Evolutionary conservation across 2,113 vertebrate genomes (phyloP).

Genomic region (Chauna torquata): DNA sequence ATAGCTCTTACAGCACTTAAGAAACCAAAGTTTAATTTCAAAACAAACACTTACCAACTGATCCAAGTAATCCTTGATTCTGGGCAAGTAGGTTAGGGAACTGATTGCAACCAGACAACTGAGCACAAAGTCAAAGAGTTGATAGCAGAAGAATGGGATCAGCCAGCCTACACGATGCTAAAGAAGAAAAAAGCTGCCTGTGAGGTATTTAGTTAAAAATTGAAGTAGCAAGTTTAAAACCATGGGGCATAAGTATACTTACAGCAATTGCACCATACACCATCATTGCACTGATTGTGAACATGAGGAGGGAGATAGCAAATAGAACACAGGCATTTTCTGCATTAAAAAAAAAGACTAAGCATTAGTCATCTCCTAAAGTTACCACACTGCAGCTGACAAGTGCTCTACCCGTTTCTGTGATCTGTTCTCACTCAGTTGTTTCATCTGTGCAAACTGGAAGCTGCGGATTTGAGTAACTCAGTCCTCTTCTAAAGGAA

Average conservation of each 20-base stretch:
- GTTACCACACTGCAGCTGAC: background rate
- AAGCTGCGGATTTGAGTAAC: background rate
- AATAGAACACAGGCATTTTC: slow-evolving; percentile 97
- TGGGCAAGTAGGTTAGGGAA: slow-evolving; percentile 94
- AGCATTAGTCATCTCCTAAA: background rate
- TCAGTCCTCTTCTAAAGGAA: background rate
- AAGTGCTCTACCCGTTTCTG: background rate
- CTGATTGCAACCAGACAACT: slow-evolving; percentile 97
- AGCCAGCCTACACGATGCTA: slow-evolving; percentile 97
- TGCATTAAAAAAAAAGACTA: slow-evolving; percentile 59
- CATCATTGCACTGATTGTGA: slow-evolving; percentile 99
- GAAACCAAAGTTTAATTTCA: background rate
- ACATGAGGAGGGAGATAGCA: slow-evolving; percentile 96
- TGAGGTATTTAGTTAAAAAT: background rate
- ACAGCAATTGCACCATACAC: slow-evolving; percentile 97
- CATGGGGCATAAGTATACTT: slow-evolving; percentile 66
- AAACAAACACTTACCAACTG: slow-evolving; percentile 86
- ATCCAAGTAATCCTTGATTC: slow-evolving; percentile 97
- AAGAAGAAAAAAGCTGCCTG: background rate
- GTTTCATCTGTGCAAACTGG: background rate
- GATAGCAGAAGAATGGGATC: slow-evolving; percentile 98
- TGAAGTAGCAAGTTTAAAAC: background rate
- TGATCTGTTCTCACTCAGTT: background rate
- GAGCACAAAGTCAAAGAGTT: slow-evolving; percentile 97
- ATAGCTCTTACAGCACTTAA: background rate